phyloP scores from a whole-genome alignment of 2,113 vertebrate genomes.

The Chaetodon auriga region DNA sequence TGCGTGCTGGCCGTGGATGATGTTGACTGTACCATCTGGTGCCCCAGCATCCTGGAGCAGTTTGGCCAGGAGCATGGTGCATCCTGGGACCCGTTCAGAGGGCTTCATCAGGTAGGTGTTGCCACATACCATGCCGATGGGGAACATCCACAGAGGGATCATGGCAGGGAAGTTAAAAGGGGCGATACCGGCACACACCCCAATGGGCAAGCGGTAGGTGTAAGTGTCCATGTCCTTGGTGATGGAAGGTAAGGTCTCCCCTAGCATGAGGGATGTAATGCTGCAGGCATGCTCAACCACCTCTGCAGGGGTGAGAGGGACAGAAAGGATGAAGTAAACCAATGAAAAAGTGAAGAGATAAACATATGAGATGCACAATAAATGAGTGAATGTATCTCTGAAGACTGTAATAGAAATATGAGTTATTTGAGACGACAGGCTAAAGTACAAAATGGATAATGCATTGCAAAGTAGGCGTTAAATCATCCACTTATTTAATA shows the following conservation, averaged over 20 bases:
- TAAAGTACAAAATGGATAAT: neutral
- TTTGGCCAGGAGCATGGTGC: slow-evolving; percentile 94
- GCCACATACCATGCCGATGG: slow-evolving; percentile 96
- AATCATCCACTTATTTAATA: neutral
- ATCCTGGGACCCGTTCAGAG: slow-evolving; percentile 96
- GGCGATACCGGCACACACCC: slow-evolving; percentile 95
- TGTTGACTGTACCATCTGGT: slow-evolving; percentile 93
- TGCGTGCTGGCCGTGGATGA: slow-evolving; percentile 95
- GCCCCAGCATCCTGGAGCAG: slow-evolving; percentile 94
- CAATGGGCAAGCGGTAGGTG: slow-evolving; percentile 93
- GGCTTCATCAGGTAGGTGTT: slow-evolving; percentile 99
- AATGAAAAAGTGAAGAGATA: slow-evolving; percentile 1
- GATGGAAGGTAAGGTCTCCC: slow-evolving; percentile 96
- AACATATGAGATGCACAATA: neutral
- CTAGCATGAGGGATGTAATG: slow-evolving; percentile 96
- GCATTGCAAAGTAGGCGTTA: neutral
- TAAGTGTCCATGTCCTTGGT: slow-evolving; percentile 98
- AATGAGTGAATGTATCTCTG: neutral
- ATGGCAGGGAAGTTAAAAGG: slow-evolving; percentile 99
- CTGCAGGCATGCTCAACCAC: slow-evolving; percentile 98
- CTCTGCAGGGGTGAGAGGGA: slow-evolving; percentile 83
- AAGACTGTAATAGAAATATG: neutral
- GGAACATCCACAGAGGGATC: slow-evolving; percentile 99
- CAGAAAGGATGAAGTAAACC: slow-evolving; percentile 41
- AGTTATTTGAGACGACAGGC: neutral